These are phyloP conservation scores for Choloepus hoffmanni DNA, from an alignment of 2,113 vertebrate genomes.

Conservation along the genomic window DNA sequence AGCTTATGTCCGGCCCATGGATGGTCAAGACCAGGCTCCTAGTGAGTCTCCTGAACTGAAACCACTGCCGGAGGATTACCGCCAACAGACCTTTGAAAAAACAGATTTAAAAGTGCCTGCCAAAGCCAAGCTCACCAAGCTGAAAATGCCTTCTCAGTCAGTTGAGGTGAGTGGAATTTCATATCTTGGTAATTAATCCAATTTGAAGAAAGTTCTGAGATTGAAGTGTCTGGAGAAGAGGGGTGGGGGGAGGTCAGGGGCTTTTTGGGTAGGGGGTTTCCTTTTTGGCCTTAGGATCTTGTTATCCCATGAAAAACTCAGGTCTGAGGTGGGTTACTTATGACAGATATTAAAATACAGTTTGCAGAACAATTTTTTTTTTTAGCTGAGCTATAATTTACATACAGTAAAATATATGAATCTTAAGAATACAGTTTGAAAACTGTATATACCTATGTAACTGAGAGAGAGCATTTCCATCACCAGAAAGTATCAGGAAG, in stretches of 20 bases:
- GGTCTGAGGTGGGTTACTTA: not conserved
- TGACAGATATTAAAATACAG: not conserved
- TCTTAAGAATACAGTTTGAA: not conserved
- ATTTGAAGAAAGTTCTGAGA: not conserved
- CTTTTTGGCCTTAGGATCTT: not conserved
- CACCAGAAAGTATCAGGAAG: not conserved
- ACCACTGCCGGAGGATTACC: conserved; percentile 87
- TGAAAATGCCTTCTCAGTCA: conserved; percentile 88
- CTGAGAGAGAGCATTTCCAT: not conserved
- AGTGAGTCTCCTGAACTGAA: conserved; percentile 94
- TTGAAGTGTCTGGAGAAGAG: not conserved
- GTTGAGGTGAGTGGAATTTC: conserved; percentile 90
- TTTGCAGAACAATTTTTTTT: not conserved
- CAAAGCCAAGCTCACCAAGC: conserved; percentile 89
- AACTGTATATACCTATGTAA: not conserved
- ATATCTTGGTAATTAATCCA: not conserved
- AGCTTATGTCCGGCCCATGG: conserved; percentile 97
- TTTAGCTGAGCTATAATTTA: not conserved
- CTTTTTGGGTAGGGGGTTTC: not conserved
- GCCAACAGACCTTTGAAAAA: conserved; percentile 85
- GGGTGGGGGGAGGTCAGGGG: not conserved
- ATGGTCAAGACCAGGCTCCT: conserved; percentile 94
- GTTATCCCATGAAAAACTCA: not conserved
- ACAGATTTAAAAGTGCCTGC: conserved; percentile 86
- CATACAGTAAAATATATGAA: not conserved